Conservation (phyloP, 2,113 vertebrate species). For the Conger conger region DNA sequence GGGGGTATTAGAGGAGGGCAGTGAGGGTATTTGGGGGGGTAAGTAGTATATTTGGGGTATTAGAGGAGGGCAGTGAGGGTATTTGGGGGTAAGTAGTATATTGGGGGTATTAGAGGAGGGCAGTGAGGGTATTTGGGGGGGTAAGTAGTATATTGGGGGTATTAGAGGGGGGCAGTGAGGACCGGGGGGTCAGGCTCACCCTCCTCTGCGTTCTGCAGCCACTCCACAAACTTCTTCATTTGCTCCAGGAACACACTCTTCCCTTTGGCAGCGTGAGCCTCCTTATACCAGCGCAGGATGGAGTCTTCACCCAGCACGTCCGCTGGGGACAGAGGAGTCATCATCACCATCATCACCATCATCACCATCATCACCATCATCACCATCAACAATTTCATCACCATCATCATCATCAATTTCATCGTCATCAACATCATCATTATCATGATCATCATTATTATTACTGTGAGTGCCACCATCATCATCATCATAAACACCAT, state of each 20-base stretch:
- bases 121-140: too few species aligned
- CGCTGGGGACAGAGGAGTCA: conserved; percentile 61
- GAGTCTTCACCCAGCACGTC: conserved; percentile 90
- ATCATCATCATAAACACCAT: neutral
- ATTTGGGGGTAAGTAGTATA: too few species aligned
- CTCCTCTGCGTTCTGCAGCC: conserved; percentile 91
- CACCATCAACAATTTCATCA: neutral
- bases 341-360: neutral
- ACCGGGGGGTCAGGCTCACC: conserved; percentile 56
- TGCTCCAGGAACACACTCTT: conserved; percentile 91
- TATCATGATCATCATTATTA: neutral
- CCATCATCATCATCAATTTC: neutral
- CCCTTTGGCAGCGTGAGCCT: conserved; percentile 84
- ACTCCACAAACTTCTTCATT: conserved; percentile 94
- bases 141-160: too few species aligned
- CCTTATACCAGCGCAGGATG: conserved; percentile 90
- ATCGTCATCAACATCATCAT: neutral
- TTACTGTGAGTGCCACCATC: neutral
- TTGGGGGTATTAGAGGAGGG: too few species aligned
- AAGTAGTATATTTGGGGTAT: too few species aligned
- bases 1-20: too few species aligned
- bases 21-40: too few species aligned
- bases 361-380: neutral
- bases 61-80: too few species aligned
- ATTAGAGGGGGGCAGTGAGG: too few species aligned